Percentiles rank a stretch among this genome's conserved stretches.
Evolutionary conservation across 1,140 invertebrate species (phyloP).

Genomic region (Copidosoma floridanum): DNA sequence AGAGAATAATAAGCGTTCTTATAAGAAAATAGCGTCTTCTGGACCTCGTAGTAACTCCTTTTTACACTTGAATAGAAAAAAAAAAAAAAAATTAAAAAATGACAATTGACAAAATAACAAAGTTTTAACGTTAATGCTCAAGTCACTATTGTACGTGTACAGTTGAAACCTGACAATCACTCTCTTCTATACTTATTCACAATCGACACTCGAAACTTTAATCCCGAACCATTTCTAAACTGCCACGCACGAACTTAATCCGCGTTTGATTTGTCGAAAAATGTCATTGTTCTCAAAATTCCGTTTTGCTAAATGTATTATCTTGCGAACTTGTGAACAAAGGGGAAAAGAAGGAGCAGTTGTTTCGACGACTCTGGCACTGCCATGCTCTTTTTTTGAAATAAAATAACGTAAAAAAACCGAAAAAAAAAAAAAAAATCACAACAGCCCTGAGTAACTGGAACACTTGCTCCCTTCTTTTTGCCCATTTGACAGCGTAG

Average conservation of each 20-base stretch:
- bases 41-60: slow-evolving; percentile 41
- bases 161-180: slow-evolving; percentile 55
- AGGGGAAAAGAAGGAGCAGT: slow-evolving; percentile 1
- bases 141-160: too few species aligned
- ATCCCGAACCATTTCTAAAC: slow-evolving; percentile 39
- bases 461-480: slow-evolving; percentile 5
- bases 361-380: slow-evolving; percentile 1
- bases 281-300: slow-evolving; percentile 11
- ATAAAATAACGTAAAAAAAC: too few species aligned
- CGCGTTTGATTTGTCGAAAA: not conserved
- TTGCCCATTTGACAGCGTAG: slow-evolving; percentile 7
- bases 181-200: slow-evolving; percentile 46
- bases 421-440: slow-evolving; percentile 1
- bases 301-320: slow-evolving; percentile 8
- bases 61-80: slow-evolving; percentile 32
- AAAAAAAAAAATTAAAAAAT: slow-evolving; percentile 3
- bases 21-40: slow-evolving; percentile 38
- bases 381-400: not conserved
- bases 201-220: too few species aligned
- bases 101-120: slow-evolving; percentile 24
- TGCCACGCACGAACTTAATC: slow-evolving; percentile 36
- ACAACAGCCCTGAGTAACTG: not conserved
- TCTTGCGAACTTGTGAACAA: not conserved
- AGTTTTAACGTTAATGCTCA: too few species aligned
- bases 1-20: slow-evolving; percentile 32